Base-by-base conservation (phyloP, 2,888 invertebrate genomes). In the Bugulina stolonifera region DNA sequence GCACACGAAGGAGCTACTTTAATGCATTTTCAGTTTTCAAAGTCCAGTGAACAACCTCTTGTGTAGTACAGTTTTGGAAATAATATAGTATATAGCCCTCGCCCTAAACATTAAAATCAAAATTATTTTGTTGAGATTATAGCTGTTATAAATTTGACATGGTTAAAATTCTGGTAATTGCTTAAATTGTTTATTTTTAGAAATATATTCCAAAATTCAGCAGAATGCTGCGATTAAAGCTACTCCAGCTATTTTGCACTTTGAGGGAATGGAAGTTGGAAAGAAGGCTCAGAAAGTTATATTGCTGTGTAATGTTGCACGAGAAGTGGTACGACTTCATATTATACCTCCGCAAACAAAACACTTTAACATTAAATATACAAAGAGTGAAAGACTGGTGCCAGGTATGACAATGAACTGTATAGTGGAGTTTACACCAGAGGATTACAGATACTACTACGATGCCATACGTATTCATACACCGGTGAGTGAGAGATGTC, bases 361-460 rank as follows among this genome's bases (percentile, higher is more conserved):
- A 73, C 79, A 81, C 72, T 84, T 84, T 77, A 78, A 78, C 72
- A 79, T 84, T 35, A 81, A 81, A 73, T 84, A 84, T 74, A 80
- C 78, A 64, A 84, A 84, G 77, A 77, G 77, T 69, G 83, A 79
- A 69, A 76, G 81, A 54, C 75, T 84, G 72, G 83, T 83, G 14
- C 81, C 84, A 32, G 84, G 84, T 2, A 75, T 82, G 72, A 80
- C 81, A 2, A 71, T 83, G 25, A 81, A 81, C 18, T 83, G 83
- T 76, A 77, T 76, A 29, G 75, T 84, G n/a, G 83, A 82, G 72
- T 84, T 84, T 73, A 78, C 74, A 22, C 81, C 83, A 2, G 81
- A 82, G 74, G 83, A 84, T 75, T 83, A 81, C 80, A 72, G 83
- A 64, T 84, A 84, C 73, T 84, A 82, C 74, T 83, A 84, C 77